These are phyloP conservation scores for Nesospiza acunhae DNA, from an alignment of 2,113 vertebrate genomes.

Conservation along the genomic window DNA sequence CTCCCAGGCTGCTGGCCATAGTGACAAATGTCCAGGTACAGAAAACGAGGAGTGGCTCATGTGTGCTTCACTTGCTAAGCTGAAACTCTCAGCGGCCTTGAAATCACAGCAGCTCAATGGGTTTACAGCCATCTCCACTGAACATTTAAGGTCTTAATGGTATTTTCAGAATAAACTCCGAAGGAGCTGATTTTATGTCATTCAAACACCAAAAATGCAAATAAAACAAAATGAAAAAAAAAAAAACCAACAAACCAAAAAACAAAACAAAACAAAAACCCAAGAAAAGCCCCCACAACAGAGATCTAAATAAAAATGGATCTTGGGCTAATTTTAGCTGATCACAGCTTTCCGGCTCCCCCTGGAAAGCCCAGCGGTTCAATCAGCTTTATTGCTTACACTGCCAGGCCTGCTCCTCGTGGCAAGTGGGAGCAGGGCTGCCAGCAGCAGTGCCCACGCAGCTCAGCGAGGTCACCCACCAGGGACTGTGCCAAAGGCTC, in stretches of 20 bases:
- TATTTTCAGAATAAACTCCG: conserved; percentile 14
- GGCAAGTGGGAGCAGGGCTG: background rate
- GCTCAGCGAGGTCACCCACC: background rate
- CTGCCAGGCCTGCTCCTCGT: background rate
- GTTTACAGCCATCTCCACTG: background rate
- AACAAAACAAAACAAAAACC: background rate
- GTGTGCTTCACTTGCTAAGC: background rate
- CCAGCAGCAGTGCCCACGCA: background rate
- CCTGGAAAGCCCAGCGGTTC: conserved; percentile 13
- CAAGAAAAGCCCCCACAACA: background rate
- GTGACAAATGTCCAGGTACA: background rate
- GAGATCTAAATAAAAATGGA: background rate
- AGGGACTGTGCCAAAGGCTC: background rate
- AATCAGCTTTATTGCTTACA: background rate
- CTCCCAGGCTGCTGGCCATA: background rate
- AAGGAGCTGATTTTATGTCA: background rate
- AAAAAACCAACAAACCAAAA: background rate
- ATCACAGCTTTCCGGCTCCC: background rate
- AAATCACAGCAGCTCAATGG: background rate
- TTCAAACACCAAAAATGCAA: conserved; percentile 26
- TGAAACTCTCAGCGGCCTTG: background rate
- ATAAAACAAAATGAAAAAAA: background rate
- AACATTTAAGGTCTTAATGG: background rate
- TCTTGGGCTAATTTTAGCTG: conserved; percentile 22
- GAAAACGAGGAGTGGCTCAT: background rate